Base-by-base conservation (phyloP, 1,140 invertebrate genomes). In the Bicyclus anynana region DNA sequence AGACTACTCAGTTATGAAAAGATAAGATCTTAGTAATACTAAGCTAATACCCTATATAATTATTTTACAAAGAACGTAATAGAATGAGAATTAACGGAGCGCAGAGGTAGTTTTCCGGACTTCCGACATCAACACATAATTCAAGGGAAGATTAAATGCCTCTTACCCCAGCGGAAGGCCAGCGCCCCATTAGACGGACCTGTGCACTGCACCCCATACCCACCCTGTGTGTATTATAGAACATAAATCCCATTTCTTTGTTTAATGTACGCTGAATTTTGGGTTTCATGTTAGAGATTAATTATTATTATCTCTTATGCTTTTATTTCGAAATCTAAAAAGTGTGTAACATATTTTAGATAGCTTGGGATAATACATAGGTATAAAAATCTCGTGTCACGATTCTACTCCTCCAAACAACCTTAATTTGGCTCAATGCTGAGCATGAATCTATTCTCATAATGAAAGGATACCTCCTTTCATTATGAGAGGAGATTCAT, bases 141-240 rank as follows among this genome's bases (percentile, higher is more conserved):
- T 87, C 81, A 85, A 68, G 56, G 67, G 69, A 79, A 84, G 80
- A 85, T 85, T 85, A 85, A 84, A 83, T 85, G 78, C 82, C 78
- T 77, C 72, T 78, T 81, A 81, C 73, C 72, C 76, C 53, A 59
- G 69, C 72, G 80, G 82, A 85, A 80, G 77, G 69, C 64, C 68
- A 76, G 65, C 46, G 66, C 69, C 71, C 77, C 75, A 80, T 84
- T 82, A 84, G 72, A 77, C 74, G 73, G 62, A 59, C 71, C 52
- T 56, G 57, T 56, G 56, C 53, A 37, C 40, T 64, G 56, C 56
- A 55, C 56, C n/a, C n/a, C n/a, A n/a, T n/a, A n/a, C n/a, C 38
- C 60, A 53, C 42, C 66, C 74, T 71, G 69, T 68, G 72, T 67
- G 74, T 77, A 74, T n/a, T n/a, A n/a, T 65, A 67, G 65, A 42